Base-by-base conservation (phyloP, 2,113 vertebrate species). In the Aspiorhynchus laticeps region DNA sequence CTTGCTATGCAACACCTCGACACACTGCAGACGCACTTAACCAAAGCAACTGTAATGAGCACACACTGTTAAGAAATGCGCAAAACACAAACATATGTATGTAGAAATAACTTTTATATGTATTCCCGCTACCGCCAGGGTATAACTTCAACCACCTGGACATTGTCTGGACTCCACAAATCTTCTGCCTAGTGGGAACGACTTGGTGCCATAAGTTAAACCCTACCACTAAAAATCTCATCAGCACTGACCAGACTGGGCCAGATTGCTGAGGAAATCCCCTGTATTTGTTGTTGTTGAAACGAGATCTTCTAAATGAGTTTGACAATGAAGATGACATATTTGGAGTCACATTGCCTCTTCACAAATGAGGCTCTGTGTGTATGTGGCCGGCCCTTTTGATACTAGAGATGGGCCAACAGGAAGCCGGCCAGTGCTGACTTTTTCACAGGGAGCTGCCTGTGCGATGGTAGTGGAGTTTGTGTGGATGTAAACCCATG, bases 241-340 rank as follows among this genome's bases (percentile, higher is more conserved):
- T 48, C 36, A 33, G 73, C 17, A 7, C 74, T 85, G 38, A 48
- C 36, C 73, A 43, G 73, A 65, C 17, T 46, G 38, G 56, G 56
- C 7, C 74, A 17, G 56, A 56, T 63, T 0, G 15, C 41, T 65
- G 11, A 85, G 74, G 84, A 85, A 77, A 85, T 85, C 84, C 84
- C 74, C 84, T 78, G 6, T 33, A 26, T 85, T 85, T 85, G 74
- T 85, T 85, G 81, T 85, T 77, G 83, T 85, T 92, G 91, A 91
- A 93, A 93, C 86, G 74, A 89, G 90, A 92, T 91, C 84, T 88
- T 77, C 83, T 92, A 90, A 92, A 92, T 92, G 92, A 92, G 91
- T 92, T 93, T 93, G 93, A 94, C 91, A 93, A 93, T 93, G 91
- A 93, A 93, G 88, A 93, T 92, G 91, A 91, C 93, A 92, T 92